A percentile compares a stretch with the other conserved stretches of the same genome.
Conservation (phyloP, 2,888 invertebrate genomes). For the Chrysolina haemoptera region DNA sequence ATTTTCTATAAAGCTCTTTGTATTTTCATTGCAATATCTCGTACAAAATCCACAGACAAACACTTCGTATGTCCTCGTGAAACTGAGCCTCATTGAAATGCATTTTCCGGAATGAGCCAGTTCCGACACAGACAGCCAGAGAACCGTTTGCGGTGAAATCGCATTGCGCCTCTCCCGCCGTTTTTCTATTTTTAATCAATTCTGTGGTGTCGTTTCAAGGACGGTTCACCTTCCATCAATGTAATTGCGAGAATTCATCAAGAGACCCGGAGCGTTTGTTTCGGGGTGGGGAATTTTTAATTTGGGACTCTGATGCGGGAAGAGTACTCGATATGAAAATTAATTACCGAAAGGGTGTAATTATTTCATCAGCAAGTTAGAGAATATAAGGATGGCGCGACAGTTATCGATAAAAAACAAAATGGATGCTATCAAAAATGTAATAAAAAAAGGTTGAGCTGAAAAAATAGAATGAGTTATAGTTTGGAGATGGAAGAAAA, state of each 20-base stretch:
- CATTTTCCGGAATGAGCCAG: neutral
- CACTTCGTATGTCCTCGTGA: neutral
- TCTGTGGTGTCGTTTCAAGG: conserved; percentile 45
- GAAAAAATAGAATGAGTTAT: no score
- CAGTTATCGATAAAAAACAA: neutral
- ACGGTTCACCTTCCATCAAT: conserved; percentile 52
- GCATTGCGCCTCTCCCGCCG: conserved; percentile 10
- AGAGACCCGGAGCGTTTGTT: conserved; percentile 30
- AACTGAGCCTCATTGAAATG: neutral
- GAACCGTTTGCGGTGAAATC: neutral
- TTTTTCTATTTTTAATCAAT: conserved; percentile 48
- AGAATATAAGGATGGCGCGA: neutral
- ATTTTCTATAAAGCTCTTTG: no score
- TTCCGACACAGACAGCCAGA: neutral
- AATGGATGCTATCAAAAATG: no score
- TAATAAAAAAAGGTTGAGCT: no score
- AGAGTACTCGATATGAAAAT: conserved; percentile 25
- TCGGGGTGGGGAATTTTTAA: conserved; percentile 38
- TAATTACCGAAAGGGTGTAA: conserved; percentile 11
- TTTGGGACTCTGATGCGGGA: conserved; percentile 18
- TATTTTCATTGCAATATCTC: no score
- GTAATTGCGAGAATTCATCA: conserved; percentile 54
- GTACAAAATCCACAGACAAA: neutral
- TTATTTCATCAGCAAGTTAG: conserved; percentile 17
- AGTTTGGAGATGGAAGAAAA: no score